These are phyloP conservation scores for Drosophila pseudoobscura DNA, from an alignment of 1,140 invertebrate genomes.

Conservation along the genomic window DNA sequence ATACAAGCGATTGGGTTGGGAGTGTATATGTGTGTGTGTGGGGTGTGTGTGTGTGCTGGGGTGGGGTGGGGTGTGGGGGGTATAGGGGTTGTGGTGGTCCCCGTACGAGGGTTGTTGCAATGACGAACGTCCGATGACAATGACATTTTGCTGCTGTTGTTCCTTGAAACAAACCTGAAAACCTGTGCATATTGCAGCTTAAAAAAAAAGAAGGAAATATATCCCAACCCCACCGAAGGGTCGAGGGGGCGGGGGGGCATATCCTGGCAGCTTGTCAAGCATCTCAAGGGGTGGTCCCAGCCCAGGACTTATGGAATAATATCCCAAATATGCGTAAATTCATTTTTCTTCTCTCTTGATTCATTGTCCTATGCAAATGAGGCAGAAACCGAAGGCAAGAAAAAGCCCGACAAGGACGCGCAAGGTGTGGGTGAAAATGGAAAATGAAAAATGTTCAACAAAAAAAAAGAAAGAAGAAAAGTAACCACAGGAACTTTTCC, in stretches of 20 bases:
- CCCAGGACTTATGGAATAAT: constrained; percentile 57
- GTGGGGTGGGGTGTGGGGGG: neutral
- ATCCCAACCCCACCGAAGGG: constrained; percentile 23
- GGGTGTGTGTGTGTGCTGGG: neutral
- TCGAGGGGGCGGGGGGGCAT: neutral
- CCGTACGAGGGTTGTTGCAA: constrained; percentile 68
- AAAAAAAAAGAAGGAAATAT: neutral
- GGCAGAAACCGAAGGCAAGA: constrained; percentile 31
- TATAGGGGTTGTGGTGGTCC: neutral
- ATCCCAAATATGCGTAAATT: constrained; percentile 79
- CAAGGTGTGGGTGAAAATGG: constrained; percentile 1
- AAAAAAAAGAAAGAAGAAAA: neutral
- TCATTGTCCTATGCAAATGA: constrained; percentile 64
- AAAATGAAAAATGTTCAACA: constrained; percentile 37
- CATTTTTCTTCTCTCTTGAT: constrained; percentile 48
- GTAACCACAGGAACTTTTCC: constrained; percentile 64
- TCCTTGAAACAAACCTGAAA: constrained; percentile 52
- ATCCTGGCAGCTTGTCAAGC: constrained; percentile 51
- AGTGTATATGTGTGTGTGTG: constrained; percentile 6
- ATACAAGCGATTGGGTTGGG: constrained; percentile 68
- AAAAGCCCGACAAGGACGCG: neutral
- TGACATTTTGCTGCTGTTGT: constrained; percentile 41
- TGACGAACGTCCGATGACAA: constrained; percentile 71
- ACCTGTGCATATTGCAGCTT: constrained; percentile 61
- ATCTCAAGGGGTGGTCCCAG: constrained; percentile 4